These are phyloP conservation scores for Goniozus legneri DNA, from an alignment of 1,140 invertebrate genomes.

Conservation along the genomic window DNA sequence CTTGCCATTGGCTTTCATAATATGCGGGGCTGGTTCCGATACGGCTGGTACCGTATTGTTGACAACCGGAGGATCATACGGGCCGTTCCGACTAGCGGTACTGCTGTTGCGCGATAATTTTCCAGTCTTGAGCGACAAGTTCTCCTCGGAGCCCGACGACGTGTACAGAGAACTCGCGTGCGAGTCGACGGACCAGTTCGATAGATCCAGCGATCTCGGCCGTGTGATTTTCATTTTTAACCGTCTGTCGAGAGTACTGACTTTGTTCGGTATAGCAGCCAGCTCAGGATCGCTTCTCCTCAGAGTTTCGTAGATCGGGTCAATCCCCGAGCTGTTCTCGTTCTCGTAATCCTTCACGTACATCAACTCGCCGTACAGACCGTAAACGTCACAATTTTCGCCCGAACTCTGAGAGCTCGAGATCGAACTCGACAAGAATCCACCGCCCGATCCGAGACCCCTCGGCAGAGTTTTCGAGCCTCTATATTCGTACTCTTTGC, in stretches of 20 bases:
- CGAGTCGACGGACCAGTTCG: constrained; percentile 85
- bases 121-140: constrained; percentile 64
- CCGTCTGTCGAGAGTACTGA: constrained; percentile 74
- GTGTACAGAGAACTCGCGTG: constrained; percentile 77
- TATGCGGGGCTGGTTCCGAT: constrained; percentile 13
- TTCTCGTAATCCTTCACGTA: constrained; percentile 84
- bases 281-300: constrained; percentile 78
- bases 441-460: constrained; percentile 58
- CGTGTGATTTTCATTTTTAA: constrained; percentile 75
- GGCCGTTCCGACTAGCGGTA: constrained; percentile 63
- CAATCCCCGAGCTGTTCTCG: constrained; percentile 67
- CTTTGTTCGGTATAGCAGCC: constrained; percentile 74
- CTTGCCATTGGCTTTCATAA: constrained; percentile 33
- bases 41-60: constrained; percentile 12
- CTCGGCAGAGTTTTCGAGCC: constrained; percentile 77
- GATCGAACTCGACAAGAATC: constrained; percentile 57
- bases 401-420: constrained; percentile 60
- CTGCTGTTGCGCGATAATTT: constrained; percentile 70
- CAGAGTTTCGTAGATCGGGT: constrained; percentile 71
- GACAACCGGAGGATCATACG: constrained; percentile 42
- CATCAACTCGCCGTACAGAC: constrained; percentile 84
- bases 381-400: constrained; percentile 80
- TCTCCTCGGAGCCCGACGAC: constrained; percentile 78
- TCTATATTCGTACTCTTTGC: constrained; percentile 67
- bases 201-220: constrained; percentile 77